A percentile compares a stretch with the other conserved stretches of the same genome.
Conservation (phyloP, 2,797 vertebrate species). For the Ceryle rudis region DNA sequence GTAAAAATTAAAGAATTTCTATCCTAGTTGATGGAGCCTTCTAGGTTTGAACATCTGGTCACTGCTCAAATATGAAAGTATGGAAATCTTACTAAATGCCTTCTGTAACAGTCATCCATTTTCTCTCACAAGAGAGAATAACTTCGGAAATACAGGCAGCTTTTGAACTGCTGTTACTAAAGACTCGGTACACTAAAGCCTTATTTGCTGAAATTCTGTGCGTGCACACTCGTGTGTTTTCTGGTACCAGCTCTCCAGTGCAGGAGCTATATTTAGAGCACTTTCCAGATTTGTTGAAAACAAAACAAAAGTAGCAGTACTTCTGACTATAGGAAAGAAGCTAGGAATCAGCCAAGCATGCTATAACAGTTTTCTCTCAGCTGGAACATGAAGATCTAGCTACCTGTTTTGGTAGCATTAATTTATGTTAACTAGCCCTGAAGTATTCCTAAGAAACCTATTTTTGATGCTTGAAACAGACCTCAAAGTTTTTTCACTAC, state of each 20-base stretch:
- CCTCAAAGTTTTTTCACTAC: background rate
- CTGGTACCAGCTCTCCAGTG: constrained; percentile 10
- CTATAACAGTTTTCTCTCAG: background rate
- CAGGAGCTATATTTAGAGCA: constrained; percentile 60
- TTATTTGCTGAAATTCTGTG: constrained; percentile 52
- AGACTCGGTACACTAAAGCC: background rate
- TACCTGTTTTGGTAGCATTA: constrained; percentile 48
- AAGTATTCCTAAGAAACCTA: background rate
- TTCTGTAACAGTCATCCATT: background rate
- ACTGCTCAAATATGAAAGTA: background rate
- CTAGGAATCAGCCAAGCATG: constrained; percentile 28
- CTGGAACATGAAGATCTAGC: constrained; percentile 38
- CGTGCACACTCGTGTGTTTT: background rate
- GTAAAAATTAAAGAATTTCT: background rate
- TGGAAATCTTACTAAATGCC: background rate
- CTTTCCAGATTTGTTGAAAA: constrained; percentile 44
- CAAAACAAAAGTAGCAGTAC: constrained; percentile 45
- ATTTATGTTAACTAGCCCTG: constrained; percentile 18
- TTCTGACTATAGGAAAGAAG: constrained; percentile 66
- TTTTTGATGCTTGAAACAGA: background rate
- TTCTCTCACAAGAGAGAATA: background rate
- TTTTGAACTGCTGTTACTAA: background rate
- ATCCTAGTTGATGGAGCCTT: background rate
- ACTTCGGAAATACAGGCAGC: background rate
- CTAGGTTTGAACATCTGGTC: background rate